Conservation (phyloP, 2,888 invertebrate genomes). For the Lathronympha strigana region DNA sequence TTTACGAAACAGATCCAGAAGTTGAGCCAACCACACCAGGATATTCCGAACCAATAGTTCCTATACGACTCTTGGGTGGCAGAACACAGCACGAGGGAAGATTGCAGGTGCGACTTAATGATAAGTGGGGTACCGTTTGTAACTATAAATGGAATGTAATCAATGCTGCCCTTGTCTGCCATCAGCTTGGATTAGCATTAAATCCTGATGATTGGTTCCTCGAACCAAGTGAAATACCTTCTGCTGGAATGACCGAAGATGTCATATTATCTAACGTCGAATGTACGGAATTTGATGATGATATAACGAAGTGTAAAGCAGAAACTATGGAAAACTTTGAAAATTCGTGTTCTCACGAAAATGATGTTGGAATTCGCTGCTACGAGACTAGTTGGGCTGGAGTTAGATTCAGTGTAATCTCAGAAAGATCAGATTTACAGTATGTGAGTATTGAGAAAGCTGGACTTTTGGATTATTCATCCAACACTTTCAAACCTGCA, state of each 20-base stretch:
- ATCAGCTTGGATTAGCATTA: constrained; percentile 95
- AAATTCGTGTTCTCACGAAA: constrained; percentile 93
- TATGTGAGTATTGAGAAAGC: constrained; percentile 95
- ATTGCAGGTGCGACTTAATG: constrained; percentile 91
- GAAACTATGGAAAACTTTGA: constrained; percentile 92
- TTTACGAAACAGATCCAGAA: constrained; percentile 84
- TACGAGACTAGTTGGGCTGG: constrained; percentile 98
- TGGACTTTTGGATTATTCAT: constrained; percentile 96
- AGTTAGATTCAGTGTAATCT: constrained; percentile 93
- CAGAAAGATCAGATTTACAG: constrained; percentile 94
- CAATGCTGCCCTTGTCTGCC: constrained; percentile 96
- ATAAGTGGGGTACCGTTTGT: constrained; percentile 98
- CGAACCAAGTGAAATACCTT: constrained; percentile 92
- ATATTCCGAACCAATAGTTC: constrained; percentile 85
- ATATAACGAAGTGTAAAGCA: constrained; percentile 93
- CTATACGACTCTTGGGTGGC: constrained; percentile 93
- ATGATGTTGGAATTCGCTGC: constrained; percentile 95
- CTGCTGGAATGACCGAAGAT: constrained; percentile 89
- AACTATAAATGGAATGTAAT: constrained; percentile 97
- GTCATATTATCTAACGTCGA: constrained; percentile 93
- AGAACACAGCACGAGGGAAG: constrained; percentile 93
- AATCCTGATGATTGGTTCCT: constrained; percentile 97
- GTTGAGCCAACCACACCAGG: constrained; percentile 85
- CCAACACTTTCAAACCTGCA: constrained; percentile 94
- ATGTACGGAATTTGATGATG: constrained; percentile 95